Percentiles rank a stretch among this genome's conserved stretches.
Conservation (phyloP, 1,140 invertebrate species). For the Wiebesia pumilae region DNA sequence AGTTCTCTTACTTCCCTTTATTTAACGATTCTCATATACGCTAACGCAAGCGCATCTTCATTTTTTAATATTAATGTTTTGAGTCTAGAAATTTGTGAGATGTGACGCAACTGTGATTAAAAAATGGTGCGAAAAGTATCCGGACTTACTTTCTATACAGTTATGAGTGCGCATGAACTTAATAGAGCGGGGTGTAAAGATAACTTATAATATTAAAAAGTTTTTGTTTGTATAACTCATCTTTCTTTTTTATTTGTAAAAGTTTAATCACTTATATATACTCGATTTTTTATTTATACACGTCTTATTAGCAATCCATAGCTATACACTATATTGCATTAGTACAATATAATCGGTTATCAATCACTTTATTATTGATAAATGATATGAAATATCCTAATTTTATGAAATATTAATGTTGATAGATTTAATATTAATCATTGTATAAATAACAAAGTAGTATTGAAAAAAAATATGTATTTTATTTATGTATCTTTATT, state of each 20-base stretch:
- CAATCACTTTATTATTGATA: not conserved
- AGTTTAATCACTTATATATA: not conserved
- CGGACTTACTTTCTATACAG: not conserved
- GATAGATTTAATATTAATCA: not conserved
- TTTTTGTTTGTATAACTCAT: not conserved
- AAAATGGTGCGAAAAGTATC: not conserved
- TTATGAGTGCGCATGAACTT: not conserved
- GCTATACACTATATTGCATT: not conserved
- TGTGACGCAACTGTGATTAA: not conserved
- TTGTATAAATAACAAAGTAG: too few species aligned
- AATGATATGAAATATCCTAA: not conserved
- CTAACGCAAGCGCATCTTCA: not conserved
- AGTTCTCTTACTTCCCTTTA: slow-evolving; percentile 3
- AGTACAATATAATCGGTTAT: not conserved
- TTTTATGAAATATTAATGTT: not conserved
- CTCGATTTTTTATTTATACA: not conserved
- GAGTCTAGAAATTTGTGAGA: not conserved
- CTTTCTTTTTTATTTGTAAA: not conserved
- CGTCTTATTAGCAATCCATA: not conserved
- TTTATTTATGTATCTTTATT: too few species aligned
- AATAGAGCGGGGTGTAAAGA: not conserved
- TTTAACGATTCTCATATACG: not conserved
- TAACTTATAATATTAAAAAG: not conserved
- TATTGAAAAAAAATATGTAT: too few species aligned
- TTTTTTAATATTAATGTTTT: not conserved